Conservation (phyloP, 2,797 vertebrate species). For the Microcaecilia unicolor region DNA sequence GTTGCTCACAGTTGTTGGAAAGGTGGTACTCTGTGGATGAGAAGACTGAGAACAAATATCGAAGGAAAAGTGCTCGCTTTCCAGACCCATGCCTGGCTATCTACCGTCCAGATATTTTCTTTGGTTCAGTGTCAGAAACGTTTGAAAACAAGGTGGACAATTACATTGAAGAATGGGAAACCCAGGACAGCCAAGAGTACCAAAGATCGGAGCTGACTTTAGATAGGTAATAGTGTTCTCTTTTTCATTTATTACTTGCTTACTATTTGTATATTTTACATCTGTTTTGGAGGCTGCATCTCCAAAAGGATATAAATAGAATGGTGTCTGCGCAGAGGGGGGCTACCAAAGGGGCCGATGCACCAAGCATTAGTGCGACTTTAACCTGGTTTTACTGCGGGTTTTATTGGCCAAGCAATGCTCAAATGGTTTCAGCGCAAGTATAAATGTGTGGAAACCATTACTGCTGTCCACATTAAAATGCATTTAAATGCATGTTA, state of each 20-base stretch:
- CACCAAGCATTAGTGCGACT: too few species aligned
- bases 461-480: too few species aligned
- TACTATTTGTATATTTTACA: neutral
- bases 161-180: conserved; percentile 49
- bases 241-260: neutral
- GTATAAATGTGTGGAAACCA: too few species aligned
- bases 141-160: conserved; percentile 67
- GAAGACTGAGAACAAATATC: conserved; percentile 57
- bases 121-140: conserved; percentile 88
- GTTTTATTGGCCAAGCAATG: too few species aligned
- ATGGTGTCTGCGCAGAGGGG: too few species aligned
- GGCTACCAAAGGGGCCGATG: too few species aligned
- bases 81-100: conserved; percentile 76
- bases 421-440: too few species aligned
- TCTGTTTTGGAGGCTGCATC: neutral
- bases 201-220: conserved; percentile 32
- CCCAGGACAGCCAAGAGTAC: conserved; percentile 5
- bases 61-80: conserved; percentile 63
- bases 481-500: too few species aligned
- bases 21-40: conserved; percentile 72
- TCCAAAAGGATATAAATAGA: too few species aligned
- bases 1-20: conserved; percentile 55
- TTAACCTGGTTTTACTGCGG: too few species aligned
- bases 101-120: conserved; percentile 73
- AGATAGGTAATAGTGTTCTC: conserved; percentile 53